Percentiles rank a stretch among this genome's conserved stretches.
phyloP scores from a whole-genome alignment of 2,797 vertebrate genomes.

The Anguilla pacifica region DNA sequence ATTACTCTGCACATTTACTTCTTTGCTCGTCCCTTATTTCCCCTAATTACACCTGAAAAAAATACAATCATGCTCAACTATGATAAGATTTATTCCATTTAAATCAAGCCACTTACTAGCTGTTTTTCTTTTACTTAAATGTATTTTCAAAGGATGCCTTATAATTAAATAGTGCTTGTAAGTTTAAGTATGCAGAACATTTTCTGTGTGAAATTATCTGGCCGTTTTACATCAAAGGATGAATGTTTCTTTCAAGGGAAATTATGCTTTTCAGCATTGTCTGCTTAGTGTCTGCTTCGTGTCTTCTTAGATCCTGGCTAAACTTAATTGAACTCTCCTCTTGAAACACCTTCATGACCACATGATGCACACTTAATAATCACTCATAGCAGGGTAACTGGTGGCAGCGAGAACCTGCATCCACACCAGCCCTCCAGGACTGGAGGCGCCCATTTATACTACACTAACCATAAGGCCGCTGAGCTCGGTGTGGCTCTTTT shows the following conservation, averaged over 20 bases:
- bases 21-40: not conserved
- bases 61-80: no score
- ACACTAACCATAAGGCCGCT: not conserved
- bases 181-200: not conserved
- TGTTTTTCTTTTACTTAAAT: not conserved
- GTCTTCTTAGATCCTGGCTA: not conserved
- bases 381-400: no score
- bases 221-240: not conserved
- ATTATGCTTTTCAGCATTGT: not conserved
- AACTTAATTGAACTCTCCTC: no score
- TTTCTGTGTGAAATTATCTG: no score
- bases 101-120: not conserved
- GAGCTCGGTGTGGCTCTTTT: not conserved
- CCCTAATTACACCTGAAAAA: no score
- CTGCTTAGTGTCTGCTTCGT: not conserved
- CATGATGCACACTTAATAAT: no score
- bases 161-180: not conserved
- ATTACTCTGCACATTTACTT: not conserved
- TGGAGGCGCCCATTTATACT: not conserved
- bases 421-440: no score
- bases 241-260: not conserved
- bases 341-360: no score
- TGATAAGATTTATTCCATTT: not conserved
- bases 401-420: no score
- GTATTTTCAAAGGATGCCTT: not conserved